Conservation (phyloP, 2,888 invertebrate genomes). For the Scaptomyza tumidula region DNA sequence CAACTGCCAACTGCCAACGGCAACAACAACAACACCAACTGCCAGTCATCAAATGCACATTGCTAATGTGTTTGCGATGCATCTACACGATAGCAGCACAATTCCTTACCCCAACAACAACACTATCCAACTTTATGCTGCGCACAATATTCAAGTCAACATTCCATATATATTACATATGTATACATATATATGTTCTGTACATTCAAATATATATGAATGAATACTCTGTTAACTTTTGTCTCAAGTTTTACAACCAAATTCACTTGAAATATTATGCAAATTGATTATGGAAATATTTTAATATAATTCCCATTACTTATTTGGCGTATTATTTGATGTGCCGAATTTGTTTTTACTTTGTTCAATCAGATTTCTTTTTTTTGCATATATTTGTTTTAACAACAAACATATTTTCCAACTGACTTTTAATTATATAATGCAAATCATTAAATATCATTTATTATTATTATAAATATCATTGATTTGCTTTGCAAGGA, state of each 20-base stretch:
- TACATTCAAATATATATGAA: neutral
- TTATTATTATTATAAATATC: too few relatives aligned
- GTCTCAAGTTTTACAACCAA: neutral
- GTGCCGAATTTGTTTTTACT: neutral
- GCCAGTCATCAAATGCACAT: conserved; percentile 47
- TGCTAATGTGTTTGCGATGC: conserved; percentile 59
- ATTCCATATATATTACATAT: neutral
- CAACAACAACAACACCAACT: conserved; percentile 54
- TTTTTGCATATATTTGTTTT: neutral
- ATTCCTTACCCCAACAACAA: conserved; percentile 18
- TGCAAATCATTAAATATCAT: too few relatives aligned
- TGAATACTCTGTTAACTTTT: conserved; percentile 1
- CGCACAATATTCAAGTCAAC: neutral
- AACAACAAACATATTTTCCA: neutral
- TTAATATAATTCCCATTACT: neutral
- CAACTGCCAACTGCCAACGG: conserved; percentile 45
- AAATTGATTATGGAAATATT: neutral
- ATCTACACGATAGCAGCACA: conserved; percentile 44
- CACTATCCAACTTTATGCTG: neutral
- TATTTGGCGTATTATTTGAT: too few relatives aligned
- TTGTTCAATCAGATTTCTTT: neutral
- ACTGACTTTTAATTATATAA: neutral
- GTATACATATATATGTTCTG: neutral
- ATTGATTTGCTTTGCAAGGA: too few relatives aligned
- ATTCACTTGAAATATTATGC: neutral